phyloP scores from a whole-genome alignment of 2,113 vertebrate species.

The Psittacus erithacus region DNA sequence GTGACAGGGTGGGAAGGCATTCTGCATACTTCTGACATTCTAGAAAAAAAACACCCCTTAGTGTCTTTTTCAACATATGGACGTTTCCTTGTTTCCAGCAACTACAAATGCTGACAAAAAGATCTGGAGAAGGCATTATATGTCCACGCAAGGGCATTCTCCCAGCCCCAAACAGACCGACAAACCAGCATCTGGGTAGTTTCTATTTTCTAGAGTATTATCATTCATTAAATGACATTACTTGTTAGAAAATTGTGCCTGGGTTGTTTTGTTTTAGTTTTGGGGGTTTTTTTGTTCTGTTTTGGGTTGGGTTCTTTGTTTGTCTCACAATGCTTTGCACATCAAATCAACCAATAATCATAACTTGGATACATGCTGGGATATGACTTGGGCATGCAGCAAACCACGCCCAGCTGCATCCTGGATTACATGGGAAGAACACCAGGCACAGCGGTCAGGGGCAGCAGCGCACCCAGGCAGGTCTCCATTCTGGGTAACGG shows the following conservation, averaged over 20 bases:
- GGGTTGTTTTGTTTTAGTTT: not conserved
- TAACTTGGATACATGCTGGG: not conserved
- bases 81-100: slow-evolving; percentile 26
- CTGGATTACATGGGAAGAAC: not conserved
- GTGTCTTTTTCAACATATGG: slow-evolving; percentile 16
- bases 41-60: slow-evolving; percentile 2
- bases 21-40: not conserved
- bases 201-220: slow-evolving; percentile 69
- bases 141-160: slow-evolving; percentile 23
- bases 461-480: not conserved
- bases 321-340: not conserved
- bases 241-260: slow-evolving; percentile 59
- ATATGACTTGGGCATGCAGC: not conserved
- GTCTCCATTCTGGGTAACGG: accelerated
- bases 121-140: not conserved
- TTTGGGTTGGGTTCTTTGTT: not conserved
- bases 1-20: not conserved
- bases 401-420: not conserved
- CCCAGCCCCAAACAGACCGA: slow-evolving; percentile 43
- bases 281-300: not conserved
- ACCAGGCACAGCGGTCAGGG: not conserved
- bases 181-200: slow-evolving; percentile 67
- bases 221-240: slow-evolving; percentile 71
- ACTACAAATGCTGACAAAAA: slow-evolving; percentile 13
- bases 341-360: not conserved